Evolutionary conservation across 2,797 vertebrate genomes (phyloP).

Genomic region (Crypturellus tataupa): DNA sequence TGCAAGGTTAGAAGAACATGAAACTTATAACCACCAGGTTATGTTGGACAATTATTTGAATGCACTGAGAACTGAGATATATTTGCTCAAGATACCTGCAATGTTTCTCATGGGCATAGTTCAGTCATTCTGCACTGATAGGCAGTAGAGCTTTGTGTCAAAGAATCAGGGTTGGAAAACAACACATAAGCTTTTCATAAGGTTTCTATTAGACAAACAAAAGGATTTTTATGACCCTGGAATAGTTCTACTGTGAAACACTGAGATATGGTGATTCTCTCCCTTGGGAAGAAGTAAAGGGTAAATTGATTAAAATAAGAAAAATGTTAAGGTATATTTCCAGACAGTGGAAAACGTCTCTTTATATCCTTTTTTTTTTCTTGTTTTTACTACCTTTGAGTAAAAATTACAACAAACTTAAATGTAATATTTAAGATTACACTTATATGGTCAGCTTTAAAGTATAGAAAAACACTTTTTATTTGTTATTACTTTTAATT

Average conservation of each 20-base stretch:
- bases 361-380: too few relatives aligned
- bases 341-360: background rate
- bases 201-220: background rate
- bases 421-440: background rate
- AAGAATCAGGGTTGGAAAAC: background rate
- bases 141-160: background rate
- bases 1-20: background rate
- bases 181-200: background rate
- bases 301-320: background rate
- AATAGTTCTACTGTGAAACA: background rate
- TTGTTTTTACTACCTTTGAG: background rate
- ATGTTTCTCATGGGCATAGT: background rate
- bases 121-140: background rate
- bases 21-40: background rate
- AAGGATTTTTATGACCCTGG: background rate
- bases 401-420: background rate
- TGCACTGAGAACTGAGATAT: background rate
- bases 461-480: background rate
- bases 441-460: background rate
- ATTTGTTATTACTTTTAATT: background rate
- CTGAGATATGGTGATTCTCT: accelerated
- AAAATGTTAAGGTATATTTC: background rate
- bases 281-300: background rate
- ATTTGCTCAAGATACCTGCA: background rate
- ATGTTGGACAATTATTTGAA: background rate